Conservation (phyloP, 2,113 vertebrate genomes). For the Colaptes auratus region DNA sequence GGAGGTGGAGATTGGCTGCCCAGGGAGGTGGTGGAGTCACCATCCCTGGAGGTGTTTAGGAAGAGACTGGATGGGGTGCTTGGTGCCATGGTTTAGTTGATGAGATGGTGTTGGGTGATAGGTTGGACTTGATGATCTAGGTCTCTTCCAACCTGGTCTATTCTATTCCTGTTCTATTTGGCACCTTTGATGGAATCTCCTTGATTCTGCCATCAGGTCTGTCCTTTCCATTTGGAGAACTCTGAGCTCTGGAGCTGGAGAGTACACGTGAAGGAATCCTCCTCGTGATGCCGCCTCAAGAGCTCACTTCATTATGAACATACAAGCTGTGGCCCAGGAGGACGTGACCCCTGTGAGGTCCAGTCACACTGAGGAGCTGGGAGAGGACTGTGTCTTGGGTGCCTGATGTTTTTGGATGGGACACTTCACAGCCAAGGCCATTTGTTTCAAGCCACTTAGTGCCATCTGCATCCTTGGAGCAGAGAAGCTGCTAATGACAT, state of each 20-base stretch:
- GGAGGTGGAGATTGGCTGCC: too few species aligned
- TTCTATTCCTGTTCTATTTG: not conserved
- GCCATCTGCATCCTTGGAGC: not conserved
- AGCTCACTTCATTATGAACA: not conserved
- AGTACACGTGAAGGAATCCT: not conserved
- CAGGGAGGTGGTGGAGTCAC: too few species aligned
- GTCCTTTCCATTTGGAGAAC: not conserved
- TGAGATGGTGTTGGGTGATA: too few species aligned
- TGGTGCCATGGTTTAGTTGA: too few species aligned
- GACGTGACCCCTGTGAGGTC: not conserved
- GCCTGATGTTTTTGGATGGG: not conserved
- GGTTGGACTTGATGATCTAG: too few species aligned
- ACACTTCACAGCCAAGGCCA: not conserved
- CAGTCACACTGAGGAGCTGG: not conserved
- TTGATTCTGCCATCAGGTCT: not conserved
- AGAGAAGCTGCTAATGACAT: constrained; percentile 4
- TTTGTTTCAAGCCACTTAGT: not conserved
- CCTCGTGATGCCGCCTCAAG: not conserved
- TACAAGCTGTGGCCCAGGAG: not conserved
- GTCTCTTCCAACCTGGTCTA: too few species aligned
- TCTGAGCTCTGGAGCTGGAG: not conserved
- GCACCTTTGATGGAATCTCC: not conserved
- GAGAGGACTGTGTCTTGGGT: not conserved
- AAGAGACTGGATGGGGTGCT: too few species aligned
- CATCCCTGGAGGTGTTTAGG: too few species aligned